Percentiles rank a stretch among this genome's conserved stretches.
Conservation (phyloP, 2,888 invertebrate genomes). For the Griposia aprilina region DNA sequence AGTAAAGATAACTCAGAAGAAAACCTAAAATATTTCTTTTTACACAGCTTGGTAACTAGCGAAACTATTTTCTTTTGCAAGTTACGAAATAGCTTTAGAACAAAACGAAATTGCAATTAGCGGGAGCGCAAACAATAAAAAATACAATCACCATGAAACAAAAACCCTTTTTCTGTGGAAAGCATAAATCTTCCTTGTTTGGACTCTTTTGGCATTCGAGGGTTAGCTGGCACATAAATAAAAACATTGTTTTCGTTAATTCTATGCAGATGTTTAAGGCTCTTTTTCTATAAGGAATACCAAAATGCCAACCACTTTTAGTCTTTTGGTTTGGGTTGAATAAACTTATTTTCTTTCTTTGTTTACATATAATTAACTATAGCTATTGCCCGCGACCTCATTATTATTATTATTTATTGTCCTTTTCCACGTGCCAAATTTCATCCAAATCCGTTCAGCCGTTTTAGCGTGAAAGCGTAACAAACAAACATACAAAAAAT, state of each 20-base stretch:
- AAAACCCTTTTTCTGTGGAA: slow-evolving; percentile 76
- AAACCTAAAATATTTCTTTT: neutral
- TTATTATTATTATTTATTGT: too few relatives aligned
- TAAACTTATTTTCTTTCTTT: neutral
- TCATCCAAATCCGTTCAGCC: too few relatives aligned
- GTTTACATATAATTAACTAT: neutral
- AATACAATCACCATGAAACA: slow-evolving; percentile 77
- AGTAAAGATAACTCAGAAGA: neutral
- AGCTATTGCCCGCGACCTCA: too few relatives aligned
- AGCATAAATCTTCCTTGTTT: slow-evolving; percentile 82
- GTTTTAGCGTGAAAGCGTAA: too few relatives aligned
- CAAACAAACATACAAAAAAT: too few relatives aligned
- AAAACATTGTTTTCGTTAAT: slow-evolving; percentile 76
- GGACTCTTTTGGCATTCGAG: slow-evolving; percentile 75
- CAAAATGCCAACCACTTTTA: neutral
- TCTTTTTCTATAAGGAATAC: slow-evolving; percentile 21
- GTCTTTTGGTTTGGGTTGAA: neutral
- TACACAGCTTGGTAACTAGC: neutral
- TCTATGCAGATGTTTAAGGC: slow-evolving; percentile 36
- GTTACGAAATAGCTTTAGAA: slow-evolving; percentile 46
- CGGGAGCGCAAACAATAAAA: slow-evolving; percentile 67
- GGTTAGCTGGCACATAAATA: slow-evolving; percentile 75
- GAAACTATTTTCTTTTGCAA: slow-evolving; percentile 29
- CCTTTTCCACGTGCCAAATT: too few relatives aligned
- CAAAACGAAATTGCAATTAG: slow-evolving; percentile 76